These are phyloP conservation scores for Saguinus midas DNA, from an alignment of 2,113 vertebrate species.

Conservation along the genomic window DNA sequence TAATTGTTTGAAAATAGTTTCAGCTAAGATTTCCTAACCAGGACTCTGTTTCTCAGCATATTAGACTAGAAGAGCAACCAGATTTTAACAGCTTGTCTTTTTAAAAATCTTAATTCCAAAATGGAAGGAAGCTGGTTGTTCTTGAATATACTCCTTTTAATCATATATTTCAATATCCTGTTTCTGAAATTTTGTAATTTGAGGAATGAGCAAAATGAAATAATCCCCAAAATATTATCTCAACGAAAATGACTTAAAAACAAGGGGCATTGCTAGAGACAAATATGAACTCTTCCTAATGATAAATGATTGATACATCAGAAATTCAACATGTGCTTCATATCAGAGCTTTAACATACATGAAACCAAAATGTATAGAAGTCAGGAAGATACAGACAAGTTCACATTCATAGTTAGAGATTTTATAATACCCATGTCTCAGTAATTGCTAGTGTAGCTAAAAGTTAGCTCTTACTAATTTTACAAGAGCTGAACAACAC, in stretches of 20 bases:
- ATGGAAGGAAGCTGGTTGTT: neutral
- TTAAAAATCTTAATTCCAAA: conserved; percentile 4
- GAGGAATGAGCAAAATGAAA: conserved; percentile 24
- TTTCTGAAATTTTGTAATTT: conserved; percentile 34
- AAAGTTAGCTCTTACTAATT: too few species aligned
- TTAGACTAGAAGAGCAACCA: neutral
- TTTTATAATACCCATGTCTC: neutral
- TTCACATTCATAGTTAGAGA: neutral
- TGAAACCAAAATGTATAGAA: neutral
- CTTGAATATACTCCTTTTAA: neutral
- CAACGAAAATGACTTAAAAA: neutral
- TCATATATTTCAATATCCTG: neutral
- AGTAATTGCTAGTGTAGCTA: neutral
- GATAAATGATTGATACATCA: neutral
- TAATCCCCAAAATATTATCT: neutral
- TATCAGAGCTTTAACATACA: neutral
- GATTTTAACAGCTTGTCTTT: conserved; percentile 9
- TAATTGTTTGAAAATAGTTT: conserved; percentile 44
- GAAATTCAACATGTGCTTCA: neutral
- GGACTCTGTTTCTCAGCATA: neutral
- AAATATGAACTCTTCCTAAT: neutral
- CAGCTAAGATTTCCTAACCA: neutral
- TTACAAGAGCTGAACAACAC: neutral
- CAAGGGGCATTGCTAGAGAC: neutral
- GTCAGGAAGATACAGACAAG: neutral